Evolutionary conservation across 2,113 vertebrate species (phyloP).

Genomic region (Xyliphius kryptos): DNA sequence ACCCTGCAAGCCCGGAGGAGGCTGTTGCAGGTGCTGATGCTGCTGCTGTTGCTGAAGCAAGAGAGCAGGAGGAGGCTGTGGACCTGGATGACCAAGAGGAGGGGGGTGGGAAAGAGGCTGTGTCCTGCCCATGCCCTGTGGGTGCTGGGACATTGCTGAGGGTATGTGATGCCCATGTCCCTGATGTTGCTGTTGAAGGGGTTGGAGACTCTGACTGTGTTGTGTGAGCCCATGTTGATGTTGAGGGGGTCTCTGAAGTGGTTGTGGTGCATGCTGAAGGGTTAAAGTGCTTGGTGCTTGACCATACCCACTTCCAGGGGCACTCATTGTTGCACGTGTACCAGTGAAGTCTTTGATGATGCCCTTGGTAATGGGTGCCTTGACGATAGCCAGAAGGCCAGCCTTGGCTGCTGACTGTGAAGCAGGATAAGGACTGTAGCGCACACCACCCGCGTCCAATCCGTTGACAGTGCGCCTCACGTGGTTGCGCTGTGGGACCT

Average conservation of each 20-base stretch:
- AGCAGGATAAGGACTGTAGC: slow-evolving; percentile 96
- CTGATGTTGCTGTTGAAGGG: slow-evolving; percentile 58
- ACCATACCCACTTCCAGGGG: slow-evolving; percentile 76
- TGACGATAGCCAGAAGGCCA: slow-evolving; percentile 92
- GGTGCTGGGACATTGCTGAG: slow-evolving; percentile 54
- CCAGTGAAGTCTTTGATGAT: slow-evolving; percentile 95
- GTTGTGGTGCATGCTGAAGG: slow-evolving; percentile 71
- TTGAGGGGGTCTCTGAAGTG: slow-evolving; percentile 72
- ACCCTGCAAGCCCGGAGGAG: slow-evolving; percentile 68
- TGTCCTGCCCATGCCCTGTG: slow-evolving; percentile 58
- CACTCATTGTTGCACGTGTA: slow-evolving; percentile 88
- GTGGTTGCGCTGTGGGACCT: slow-evolving; percentile 98
- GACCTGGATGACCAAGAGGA: slow-evolving; percentile 50
- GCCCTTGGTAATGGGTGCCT: slow-evolving; percentile 83
- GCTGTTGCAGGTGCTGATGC: slow-evolving; percentile 70
- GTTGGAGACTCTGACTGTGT: slow-evolving; percentile 65
- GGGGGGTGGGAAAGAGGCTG: slow-evolving; percentile 60
- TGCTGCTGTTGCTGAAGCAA: slow-evolving; percentile 76
- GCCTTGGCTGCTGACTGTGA: slow-evolving; percentile 85
- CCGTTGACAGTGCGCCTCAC: slow-evolving; percentile 96
- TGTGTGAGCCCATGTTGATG: slow-evolving; percentile 56
- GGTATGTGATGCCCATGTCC: slow-evolving; percentile 59
- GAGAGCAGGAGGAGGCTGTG: slow-evolving; percentile 61
- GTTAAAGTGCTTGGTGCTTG: slow-evolving; percentile 89
- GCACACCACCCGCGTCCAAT: slow-evolving; percentile 91